Percentiles rank a stretch among this genome's conserved stretches.
Evolutionary conservation across 2,797 vertebrate species (phyloP).

Genomic region (Hippocampus kuda): DNA sequence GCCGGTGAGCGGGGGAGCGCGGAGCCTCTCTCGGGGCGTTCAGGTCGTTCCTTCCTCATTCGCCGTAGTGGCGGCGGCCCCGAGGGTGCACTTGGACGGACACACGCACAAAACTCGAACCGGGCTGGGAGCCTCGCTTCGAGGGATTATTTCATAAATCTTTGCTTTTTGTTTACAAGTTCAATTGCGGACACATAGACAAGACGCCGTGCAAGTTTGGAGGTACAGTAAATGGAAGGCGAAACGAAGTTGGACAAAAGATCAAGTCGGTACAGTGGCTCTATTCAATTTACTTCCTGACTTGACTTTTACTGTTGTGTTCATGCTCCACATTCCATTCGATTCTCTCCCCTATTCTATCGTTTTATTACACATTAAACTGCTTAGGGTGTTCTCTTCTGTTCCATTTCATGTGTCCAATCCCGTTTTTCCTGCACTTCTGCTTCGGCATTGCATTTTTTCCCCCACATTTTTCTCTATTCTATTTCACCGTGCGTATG

Average conservation of each 20-base stretch:
- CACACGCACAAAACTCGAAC: conserved; percentile 18
- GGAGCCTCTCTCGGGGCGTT: conserved; percentile 15
- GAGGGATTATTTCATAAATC: conserved; percentile 18
- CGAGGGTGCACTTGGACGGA: conserved; percentile 13
- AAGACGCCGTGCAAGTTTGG: not conserved
- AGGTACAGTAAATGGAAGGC: conserved; percentile 3
- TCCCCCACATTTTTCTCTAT: not conserved
- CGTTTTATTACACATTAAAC: no score
- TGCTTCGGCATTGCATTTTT: not conserved
- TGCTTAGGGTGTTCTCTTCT: not conserved
- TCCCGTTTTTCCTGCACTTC: not conserved
- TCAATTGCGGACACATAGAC: not conserved
- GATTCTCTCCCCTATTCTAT: not conserved
- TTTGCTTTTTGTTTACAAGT: not conserved
- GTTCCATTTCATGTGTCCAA: not conserved
- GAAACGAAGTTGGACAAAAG: conserved; percentile 8
- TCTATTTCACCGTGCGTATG: not conserved
- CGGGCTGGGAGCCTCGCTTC: conserved; percentile 17
- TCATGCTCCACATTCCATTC: not conserved
- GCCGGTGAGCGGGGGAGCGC: conserved; percentile 35
- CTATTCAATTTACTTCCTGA: conserved; percentile 3
- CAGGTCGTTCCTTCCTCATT: conserved; percentile 40
- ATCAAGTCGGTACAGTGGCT: not conserved
- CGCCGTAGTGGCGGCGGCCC: conserved; percentile 19
- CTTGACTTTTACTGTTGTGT: not conserved